phyloP scores from a whole-genome alignment of 2,113 vertebrate species.

The Perognathus longimembris region DNA sequence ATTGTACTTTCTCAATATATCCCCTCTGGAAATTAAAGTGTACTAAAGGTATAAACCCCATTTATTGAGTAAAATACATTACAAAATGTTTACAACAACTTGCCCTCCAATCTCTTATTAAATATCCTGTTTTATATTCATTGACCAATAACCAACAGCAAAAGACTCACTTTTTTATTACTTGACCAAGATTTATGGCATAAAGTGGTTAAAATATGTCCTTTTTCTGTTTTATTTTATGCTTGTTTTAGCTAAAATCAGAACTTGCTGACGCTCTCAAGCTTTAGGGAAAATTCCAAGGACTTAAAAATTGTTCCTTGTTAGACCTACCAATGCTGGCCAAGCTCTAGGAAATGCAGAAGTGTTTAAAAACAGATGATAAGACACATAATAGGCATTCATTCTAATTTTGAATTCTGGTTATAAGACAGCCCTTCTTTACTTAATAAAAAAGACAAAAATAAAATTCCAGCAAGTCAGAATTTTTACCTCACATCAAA shows the following conservation, averaged over 20 bases:
- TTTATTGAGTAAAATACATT: constrained; percentile 38
- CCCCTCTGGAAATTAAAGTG: constrained; percentile 43
- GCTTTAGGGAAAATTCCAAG: constrained; percentile 68
- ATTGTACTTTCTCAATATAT: constrained; percentile 23
- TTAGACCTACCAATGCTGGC: constrained; percentile 64
- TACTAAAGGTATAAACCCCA: constrained; percentile 1
- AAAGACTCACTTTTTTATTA: constrained; percentile 36
- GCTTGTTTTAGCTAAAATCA: constrained; percentile 64
- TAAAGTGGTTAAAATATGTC: not conserved
- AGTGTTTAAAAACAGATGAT: constrained; percentile 61
- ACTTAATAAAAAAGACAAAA: constrained; percentile 40
- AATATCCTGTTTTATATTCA: constrained; percentile 22
- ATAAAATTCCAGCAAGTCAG: not conserved
- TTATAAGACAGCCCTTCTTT: constrained; percentile 21
- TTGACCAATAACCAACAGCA: constrained; percentile 8
- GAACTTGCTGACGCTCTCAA: constrained; percentile 64
- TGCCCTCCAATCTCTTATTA: not conserved
- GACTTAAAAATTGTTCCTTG: constrained; percentile 69
- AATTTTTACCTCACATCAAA: constrained; percentile 4
- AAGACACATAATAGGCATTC: constrained; percentile 6
- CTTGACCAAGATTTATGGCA: constrained; percentile 9
- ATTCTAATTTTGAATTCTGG: constrained; percentile 37
- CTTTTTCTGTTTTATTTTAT: constrained; percentile 10
- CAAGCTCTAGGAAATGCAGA: constrained; percentile 42
- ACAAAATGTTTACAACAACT: not conserved